Evolutionary conservation across 2,797 vertebrate species (phyloP).

Genomic region (Aldrovandia affinis): DNA sequence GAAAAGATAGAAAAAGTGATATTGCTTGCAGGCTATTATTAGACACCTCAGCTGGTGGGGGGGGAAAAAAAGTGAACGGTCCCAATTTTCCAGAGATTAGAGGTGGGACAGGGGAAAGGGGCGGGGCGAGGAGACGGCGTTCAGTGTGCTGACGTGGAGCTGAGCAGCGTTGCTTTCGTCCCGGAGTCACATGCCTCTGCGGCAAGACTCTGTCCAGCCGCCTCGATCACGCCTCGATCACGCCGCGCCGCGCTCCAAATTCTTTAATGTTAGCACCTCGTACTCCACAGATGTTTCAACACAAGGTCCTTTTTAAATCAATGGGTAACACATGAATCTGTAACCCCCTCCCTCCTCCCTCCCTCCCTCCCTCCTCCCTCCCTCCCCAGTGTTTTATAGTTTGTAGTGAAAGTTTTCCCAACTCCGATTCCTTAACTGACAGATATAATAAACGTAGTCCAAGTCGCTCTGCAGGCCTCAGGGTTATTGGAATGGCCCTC

Average conservation of each 20-base stretch:
- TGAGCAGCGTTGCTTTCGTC: slow-evolving; percentile 30
- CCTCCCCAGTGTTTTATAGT: background rate
- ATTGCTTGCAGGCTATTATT: slow-evolving; percentile 61
- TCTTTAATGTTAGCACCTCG: background rate
- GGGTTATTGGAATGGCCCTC: background rate
- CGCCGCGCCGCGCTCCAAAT: background rate
- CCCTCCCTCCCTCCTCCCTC: too few relatives aligned
- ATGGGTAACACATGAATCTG: background rate
- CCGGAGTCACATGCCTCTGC: slow-evolving; percentile 45
- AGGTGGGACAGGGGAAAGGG: slow-evolving; percentile 17
- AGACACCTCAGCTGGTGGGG: slow-evolving; percentile 47
- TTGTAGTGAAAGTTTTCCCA: too few relatives aligned
- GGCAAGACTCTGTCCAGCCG: slow-evolving; percentile 44
- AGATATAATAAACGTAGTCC: background rate
- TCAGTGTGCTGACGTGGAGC: slow-evolving; percentile 33
- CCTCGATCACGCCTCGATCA: slow-evolving; percentile 1
- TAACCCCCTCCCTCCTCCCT: background rate
- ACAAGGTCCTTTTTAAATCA: background rate
- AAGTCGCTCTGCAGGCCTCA: background rate
- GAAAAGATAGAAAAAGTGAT: slow-evolving; percentile 35
- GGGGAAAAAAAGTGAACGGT: slow-evolving; percentile 49
- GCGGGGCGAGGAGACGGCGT: slow-evolving; percentile 18
- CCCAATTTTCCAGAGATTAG: slow-evolving; percentile 59
- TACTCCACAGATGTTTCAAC: background rate
- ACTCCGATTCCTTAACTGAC: background rate